phyloP scores from a whole-genome alignment of 2,113 vertebrate species.

The Opisthocomus hoazin region DNA sequence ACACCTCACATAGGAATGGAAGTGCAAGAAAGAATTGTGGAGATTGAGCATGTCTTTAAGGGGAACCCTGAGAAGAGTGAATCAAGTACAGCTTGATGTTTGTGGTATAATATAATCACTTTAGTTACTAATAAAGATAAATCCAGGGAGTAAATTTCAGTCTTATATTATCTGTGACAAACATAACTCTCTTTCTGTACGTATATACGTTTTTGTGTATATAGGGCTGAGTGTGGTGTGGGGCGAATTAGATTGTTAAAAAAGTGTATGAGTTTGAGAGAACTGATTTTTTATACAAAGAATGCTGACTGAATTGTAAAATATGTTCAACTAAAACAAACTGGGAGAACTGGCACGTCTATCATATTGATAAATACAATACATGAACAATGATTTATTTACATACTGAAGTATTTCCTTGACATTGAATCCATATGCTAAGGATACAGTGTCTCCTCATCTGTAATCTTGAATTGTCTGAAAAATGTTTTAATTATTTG shows the following conservation, averaged over 20 bases:
- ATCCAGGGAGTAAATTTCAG: neutral
- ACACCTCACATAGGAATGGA: neutral
- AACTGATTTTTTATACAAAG: neutral
- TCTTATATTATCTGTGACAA: neutral
- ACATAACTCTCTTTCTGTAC: neutral
- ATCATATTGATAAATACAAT: neutral
- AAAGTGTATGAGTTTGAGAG: neutral
- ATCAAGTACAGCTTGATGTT: neutral
- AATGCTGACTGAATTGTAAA: neutral
- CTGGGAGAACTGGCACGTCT: neutral
- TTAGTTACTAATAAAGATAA: neutral
- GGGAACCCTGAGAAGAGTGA: rapidly evolving
- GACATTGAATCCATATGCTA: neutral
- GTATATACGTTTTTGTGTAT: rapidly evolving
- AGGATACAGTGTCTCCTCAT: neutral
- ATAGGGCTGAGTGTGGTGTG: neutral
- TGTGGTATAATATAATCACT: neutral
- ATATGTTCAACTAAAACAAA: neutral
- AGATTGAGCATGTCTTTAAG: neutral
- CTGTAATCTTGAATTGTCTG: slow-evolving; percentile 13
- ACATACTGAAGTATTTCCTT: neutral
- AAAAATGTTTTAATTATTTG: slow-evolving; percentile 25
- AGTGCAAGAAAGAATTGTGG: neutral
- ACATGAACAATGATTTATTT: neutral
- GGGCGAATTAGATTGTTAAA: neutral